A percentile compares a stretch with the other conserved stretches of the same genome.
Conservation (phyloP, 2,888 invertebrate genomes). For the Mechanitis mazaeus region DNA sequence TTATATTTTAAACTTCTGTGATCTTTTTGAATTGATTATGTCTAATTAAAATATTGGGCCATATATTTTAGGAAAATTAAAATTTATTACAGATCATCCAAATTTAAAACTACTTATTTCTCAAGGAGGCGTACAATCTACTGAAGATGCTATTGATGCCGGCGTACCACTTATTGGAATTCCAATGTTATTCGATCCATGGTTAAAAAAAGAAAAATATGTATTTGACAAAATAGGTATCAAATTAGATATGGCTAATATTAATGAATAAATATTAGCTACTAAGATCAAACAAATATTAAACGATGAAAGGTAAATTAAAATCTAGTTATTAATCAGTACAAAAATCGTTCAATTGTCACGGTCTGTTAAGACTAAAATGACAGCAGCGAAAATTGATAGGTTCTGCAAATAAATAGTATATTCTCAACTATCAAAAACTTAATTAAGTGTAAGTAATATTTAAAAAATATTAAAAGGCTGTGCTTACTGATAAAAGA, state of each 20-base stretch:
- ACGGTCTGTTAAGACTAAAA: no score
- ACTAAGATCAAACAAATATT: conserved; percentile 35
- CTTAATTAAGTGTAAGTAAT: no score
- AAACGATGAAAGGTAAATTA: conserved; percentile 29
- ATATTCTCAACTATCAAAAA: neutral
- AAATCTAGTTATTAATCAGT: neutral
- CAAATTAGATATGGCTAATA: conserved; percentile 35
- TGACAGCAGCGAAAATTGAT: no score
- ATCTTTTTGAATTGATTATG: no score
- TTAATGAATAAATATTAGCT: conserved; percentile 36
- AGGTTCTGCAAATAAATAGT: no score
- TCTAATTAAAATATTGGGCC: no score
- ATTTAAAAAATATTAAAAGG: neutral
- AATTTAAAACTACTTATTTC: conserved; percentile 56
- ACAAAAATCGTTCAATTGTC: neutral
- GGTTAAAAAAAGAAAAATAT: conserved; percentile 44
- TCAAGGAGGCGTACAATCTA: conserved; percentile 59
- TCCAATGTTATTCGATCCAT: conserved; percentile 58
- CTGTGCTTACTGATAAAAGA: neutral
- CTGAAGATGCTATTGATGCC: conserved; percentile 56
- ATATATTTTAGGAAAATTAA: no score
- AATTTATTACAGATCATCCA: conserved; percentile 43
- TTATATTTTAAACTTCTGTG: no score
- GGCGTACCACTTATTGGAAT: conserved; percentile 53
- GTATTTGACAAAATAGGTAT: conserved; percentile 40